These are phyloP conservation scores for Corythucha ciliata DNA, from an alignment of 2,888 invertebrate species.

Conservation along the genomic window DNA sequence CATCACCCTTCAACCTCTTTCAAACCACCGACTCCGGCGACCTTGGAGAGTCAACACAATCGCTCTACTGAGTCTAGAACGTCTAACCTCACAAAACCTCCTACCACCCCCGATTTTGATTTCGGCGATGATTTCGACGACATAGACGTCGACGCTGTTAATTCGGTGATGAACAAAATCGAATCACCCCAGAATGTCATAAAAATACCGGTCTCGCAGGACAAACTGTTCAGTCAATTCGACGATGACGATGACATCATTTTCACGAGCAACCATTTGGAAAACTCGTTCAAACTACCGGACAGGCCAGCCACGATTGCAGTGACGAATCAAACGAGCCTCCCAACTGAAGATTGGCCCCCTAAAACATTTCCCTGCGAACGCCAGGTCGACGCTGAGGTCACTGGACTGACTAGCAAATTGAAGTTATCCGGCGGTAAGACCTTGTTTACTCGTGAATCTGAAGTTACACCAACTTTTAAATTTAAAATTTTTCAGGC, in stretches of 20 bases:
- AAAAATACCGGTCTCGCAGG: not conserved
- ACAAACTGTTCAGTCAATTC: not conserved
- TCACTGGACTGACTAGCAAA: slow-evolving; percentile 24
- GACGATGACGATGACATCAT: not conserved
- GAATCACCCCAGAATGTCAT: slow-evolving; percentile 5
- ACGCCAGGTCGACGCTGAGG: slow-evolving; percentile 7
- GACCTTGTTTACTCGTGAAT: too few relatives aligned
- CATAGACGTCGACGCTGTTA: too few relatives aligned
- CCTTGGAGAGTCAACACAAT: too few relatives aligned
- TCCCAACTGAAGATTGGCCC: slow-evolving; percentile 19
- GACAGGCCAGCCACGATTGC: not conserved
- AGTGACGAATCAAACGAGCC: not conserved
- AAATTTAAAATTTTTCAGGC: too few relatives aligned
- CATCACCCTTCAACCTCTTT: too few relatives aligned
- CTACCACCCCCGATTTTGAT: too few relatives aligned
- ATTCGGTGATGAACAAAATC: slow-evolving; percentile 17
- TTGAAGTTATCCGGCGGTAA: slow-evolving; percentile 18
- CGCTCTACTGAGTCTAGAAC: too few relatives aligned
- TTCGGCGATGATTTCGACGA: too few relatives aligned
- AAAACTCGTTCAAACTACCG: not conserved
- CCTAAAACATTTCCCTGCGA: slow-evolving; percentile 23
- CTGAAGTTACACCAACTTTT: too few relatives aligned
- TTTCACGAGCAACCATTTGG: not conserved
- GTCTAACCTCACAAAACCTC: too few relatives aligned
- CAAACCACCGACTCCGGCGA: too few relatives aligned